phyloP scores from a whole-genome alignment of 1,140 invertebrate genomes.

The Amyelois transitella region DNA sequence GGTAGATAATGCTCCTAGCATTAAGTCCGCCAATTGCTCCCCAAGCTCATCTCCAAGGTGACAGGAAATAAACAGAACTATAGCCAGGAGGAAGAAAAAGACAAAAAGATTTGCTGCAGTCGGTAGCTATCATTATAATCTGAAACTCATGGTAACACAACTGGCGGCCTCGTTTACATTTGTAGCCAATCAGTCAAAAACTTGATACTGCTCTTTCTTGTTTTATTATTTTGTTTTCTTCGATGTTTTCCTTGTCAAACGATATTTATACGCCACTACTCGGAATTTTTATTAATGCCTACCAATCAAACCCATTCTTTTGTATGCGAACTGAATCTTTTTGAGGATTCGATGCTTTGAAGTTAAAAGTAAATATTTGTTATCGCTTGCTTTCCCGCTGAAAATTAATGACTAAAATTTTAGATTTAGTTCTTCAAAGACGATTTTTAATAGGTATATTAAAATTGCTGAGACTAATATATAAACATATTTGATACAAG shows the following conservation, averaged over 20 bases:
- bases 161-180: slow-evolving; percentile 13
- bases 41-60: too few relatives aligned
- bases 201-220: slow-evolving; percentile 14
- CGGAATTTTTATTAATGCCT: neutral
- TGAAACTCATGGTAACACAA: too few relatives aligned
- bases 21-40: too few relatives aligned
- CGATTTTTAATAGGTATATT: neutral
- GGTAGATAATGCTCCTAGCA: too few relatives aligned
- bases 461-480: neutral
- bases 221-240: slow-evolving; percentile 30
- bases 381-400: neutral
- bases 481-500: too few relatives aligned
- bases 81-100: too few relatives aligned
- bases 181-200: slow-evolving; percentile 34
- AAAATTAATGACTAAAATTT: neutral
- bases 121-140: too few relatives aligned
- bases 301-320: neutral
- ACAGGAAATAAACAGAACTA: too few relatives aligned
- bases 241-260: slow-evolving; percentile 17
- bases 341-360: neutral
- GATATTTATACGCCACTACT: slow-evolving; percentile 14
- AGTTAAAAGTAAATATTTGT: neutral
- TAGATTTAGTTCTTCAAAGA: neutral
- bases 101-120: too few relatives aligned
- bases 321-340: neutral